Evolutionary conservation across 2,113 vertebrate genomes (phyloP).

Genomic region (Equus przewalskii): DNA sequence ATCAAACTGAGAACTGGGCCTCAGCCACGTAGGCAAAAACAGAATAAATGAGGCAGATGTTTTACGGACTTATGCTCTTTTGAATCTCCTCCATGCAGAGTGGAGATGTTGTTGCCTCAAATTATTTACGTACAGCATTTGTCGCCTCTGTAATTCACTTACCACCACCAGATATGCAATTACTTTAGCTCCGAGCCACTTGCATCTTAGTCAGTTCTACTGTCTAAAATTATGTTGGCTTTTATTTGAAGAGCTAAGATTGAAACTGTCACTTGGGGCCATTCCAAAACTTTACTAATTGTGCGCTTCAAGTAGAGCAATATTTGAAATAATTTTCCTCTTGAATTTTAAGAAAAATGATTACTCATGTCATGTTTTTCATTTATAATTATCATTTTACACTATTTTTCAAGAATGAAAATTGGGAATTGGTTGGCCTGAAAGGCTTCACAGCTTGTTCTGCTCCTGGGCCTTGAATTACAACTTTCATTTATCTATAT

Average conservation of each 20-base stretch:
- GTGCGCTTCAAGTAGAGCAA: slow-evolving; percentile 73
- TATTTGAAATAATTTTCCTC: slow-evolving; percentile 78
- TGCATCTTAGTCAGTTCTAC: slow-evolving; percentile 74
- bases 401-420: slow-evolving; percentile 41
- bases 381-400: slow-evolving; percentile 57
- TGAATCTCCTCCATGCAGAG: slow-evolving; percentile 67
- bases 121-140: slow-evolving; percentile 84
- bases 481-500: slow-evolving; percentile 32
- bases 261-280: slow-evolving; percentile 81
- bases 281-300: slow-evolving; percentile 81
- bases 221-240: slow-evolving; percentile 86
- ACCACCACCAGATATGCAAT: slow-evolving; percentile 77
- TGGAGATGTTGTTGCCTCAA: slow-evolving; percentile 73
- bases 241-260: slow-evolving; percentile 81
- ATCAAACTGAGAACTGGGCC: slow-evolving; percentile 43
- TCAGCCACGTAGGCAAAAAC: slow-evolving; percentile 27
- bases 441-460: neutral
- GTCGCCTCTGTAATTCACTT: slow-evolving; percentile 82
- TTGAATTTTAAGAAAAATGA: slow-evolving; percentile 76
- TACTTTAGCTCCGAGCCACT: slow-evolving; percentile 76
- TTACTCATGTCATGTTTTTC: slow-evolving; percentile 38
- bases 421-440: neutral
- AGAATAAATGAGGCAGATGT: slow-evolving; percentile 78
- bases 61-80: slow-evolving; percentile 73
- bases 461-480: neutral